Percentiles rank a stretch among this genome's conserved stretches.
These are phyloP conservation scores for Gonatopus flavifemur DNA, from an alignment of 1,140 invertebrate genomes.

Conservation along the genomic window DNA sequence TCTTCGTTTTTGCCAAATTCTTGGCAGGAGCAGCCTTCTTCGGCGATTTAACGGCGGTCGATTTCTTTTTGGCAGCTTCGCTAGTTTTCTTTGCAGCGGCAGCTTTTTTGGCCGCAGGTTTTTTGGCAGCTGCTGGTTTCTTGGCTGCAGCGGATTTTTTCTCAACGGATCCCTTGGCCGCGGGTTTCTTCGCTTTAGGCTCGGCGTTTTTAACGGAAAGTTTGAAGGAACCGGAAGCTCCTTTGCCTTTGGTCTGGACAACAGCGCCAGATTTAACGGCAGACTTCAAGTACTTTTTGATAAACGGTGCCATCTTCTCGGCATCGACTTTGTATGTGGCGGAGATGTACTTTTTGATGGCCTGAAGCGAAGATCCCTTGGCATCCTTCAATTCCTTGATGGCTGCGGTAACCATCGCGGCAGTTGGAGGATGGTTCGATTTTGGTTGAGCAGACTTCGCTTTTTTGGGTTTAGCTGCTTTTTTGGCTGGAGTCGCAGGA, in stretches of 20 bases:
- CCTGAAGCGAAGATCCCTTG: conserved; percentile 23
- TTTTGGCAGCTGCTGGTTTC: too few species aligned
- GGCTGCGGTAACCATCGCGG: background rate
- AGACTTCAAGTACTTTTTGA: background rate
- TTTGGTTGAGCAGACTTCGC: background rate
- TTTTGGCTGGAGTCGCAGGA: background rate
- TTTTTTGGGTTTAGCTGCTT: too few species aligned
- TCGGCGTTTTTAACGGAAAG: background rate
- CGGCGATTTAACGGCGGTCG: too few species aligned
- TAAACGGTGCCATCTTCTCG: background rate
- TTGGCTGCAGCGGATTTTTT: too few species aligned
- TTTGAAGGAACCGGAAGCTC: background rate
- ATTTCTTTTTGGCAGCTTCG: too few species aligned
- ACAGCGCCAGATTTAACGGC: background rate
- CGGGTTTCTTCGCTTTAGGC: too few species aligned
- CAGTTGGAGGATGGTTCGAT: background rate
- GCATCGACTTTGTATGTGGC: background rate
- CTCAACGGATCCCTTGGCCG: background rate
- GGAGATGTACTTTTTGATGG: conserved; percentile 13
- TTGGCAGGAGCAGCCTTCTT: too few species aligned
- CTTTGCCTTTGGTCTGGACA: background rate
- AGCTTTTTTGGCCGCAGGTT: background rate
- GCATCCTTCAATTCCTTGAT: background rate
- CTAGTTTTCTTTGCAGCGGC: background rate
- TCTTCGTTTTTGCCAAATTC: background rate